Evolutionary conservation across 2,888 invertebrate species (phyloP).

Genomic region (Cheilosia impressa): DNA sequence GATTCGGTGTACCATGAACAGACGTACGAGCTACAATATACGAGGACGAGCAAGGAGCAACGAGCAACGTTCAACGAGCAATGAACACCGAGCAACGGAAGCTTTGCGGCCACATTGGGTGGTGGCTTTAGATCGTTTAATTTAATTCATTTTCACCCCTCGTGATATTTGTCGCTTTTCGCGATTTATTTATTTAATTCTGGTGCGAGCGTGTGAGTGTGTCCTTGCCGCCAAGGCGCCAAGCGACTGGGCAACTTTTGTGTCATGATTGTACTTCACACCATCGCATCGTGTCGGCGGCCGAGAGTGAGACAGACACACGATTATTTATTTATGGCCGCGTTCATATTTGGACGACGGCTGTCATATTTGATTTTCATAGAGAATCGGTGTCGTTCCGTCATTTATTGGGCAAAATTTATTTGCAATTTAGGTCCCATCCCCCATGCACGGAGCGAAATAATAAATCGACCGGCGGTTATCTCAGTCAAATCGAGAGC

Average conservation of each 20-base stretch:
- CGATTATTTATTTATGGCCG: constrained; percentile 47
- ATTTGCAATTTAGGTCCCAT: constrained; percentile 6
- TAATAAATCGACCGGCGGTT: constrained; percentile 16
- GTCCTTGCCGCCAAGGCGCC: constrained; percentile 23
- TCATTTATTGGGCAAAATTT: constrained; percentile 45
- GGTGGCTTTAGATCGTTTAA: constrained; percentile 72
- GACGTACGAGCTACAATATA: not conserved
- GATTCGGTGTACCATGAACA: constrained; percentile 41
- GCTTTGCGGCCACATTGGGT: constrained; percentile 46
- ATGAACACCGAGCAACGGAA: constrained; percentile 12
- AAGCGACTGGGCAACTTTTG: constrained; percentile 61
- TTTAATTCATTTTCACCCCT: constrained; percentile 75
- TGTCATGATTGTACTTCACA: constrained; percentile 73
- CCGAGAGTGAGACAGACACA: constrained; percentile 9
- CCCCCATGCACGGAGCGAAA: not conserved
- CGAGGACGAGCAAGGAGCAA: not conserved
- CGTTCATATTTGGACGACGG: constrained; percentile 28
- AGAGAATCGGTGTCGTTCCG: constrained; percentile 33
- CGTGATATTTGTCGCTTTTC: constrained; percentile 68
- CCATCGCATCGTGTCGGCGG: constrained; percentile 9
- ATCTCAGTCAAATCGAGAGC: constrained; percentile 54
- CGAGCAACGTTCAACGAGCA: not conserved
- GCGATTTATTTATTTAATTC: constrained; percentile 74
- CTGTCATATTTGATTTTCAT: constrained; percentile 38
- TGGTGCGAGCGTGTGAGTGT: constrained; percentile 16